A percentile compares a stretch with the other conserved stretches of the same genome.
phyloP scores from a whole-genome alignment of 2,888 invertebrate species.

The Lacanobia wlatinum region DNA sequence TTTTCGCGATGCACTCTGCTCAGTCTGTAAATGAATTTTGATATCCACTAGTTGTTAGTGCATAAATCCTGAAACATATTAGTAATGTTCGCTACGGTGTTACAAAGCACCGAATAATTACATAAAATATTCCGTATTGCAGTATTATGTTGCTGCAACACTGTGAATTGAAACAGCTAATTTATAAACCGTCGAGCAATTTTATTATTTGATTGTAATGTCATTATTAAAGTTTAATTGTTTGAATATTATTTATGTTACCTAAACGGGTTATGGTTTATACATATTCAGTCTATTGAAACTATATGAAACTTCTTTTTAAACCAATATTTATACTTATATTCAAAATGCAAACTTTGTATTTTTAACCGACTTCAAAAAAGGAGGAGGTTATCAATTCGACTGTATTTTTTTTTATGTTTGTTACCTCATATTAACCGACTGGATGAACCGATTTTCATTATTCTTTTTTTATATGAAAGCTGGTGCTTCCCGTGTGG shows the following conservation, averaged over 20 bases:
- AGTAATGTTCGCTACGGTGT: conserved; percentile 27
- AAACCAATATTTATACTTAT: too few relatives aligned
- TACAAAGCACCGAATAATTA: conserved; percentile 52
- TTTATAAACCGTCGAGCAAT: conserved; percentile 16
- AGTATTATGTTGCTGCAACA: neutral
- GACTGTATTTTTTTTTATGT: too few relatives aligned
- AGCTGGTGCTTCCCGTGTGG: too few relatives aligned
- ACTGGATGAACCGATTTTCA: too few relatives aligned
- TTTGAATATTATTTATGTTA: neutral
- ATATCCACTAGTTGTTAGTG: conserved; percentile 42
- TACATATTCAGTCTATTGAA: too few relatives aligned
- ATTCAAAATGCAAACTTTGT: too few relatives aligned
- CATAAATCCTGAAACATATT: conserved; percentile 53
- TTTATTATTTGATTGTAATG: conserved; percentile 15
- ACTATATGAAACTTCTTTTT: too few relatives aligned
- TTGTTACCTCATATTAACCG: too few relatives aligned
- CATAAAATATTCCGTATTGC: conserved; percentile 39
- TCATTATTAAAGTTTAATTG: neutral
- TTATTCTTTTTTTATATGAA: too few relatives aligned
- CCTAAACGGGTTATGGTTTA: neutral
- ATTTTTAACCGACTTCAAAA: too few relatives aligned
- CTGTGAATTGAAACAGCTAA: conserved; percentile 1
- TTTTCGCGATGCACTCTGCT: conserved; percentile 8
- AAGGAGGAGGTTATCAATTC: too few relatives aligned
- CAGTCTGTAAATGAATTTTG: conserved; percentile 45